A percentile compares a stretch with the other conserved stretches of the same genome.
phyloP scores from a whole-genome alignment of 2,797 vertebrate genomes.

The Botia almorhae region DNA sequence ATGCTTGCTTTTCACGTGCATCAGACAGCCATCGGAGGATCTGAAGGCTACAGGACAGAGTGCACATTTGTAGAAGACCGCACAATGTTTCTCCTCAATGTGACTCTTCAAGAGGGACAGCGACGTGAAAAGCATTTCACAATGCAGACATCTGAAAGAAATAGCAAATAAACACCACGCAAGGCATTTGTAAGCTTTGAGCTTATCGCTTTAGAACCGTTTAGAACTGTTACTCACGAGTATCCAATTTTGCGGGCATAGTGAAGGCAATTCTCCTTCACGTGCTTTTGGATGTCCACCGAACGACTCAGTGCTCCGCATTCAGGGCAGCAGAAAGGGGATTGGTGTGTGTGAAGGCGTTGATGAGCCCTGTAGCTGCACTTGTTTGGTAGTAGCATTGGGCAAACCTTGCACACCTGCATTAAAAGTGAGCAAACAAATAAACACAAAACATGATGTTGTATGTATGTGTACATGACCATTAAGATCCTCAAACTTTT shows the following conservation, averaged over 20 bases:
- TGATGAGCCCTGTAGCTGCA: slow-evolving; percentile 94
- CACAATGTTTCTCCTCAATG: slow-evolving; percentile 92
- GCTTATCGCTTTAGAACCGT: not conserved
- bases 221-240: slow-evolving; percentile 81
- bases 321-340: slow-evolving; percentile 95
- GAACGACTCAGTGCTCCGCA: slow-evolving; percentile 90
- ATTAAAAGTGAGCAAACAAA: slow-evolving; percentile 34
- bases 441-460: not conserved
- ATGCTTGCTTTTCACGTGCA: slow-evolving; percentile 88
- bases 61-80: slow-evolving; percentile 93
- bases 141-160: slow-evolving; percentile 90
- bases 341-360: slow-evolving; percentile 91
- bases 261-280: slow-evolving; percentile 96
- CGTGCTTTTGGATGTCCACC: slow-evolving; percentile 92
- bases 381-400: slow-evolving; percentile 95
- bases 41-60: slow-evolving; percentile 95
- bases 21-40: slow-evolving; percentile 82
- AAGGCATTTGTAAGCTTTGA: not conserved
- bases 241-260: slow-evolving; percentile 93
- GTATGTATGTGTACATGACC: too few species aligned
- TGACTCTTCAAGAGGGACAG: slow-evolving; percentile 88
- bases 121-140: slow-evolving; percentile 89
- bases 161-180: not conserved
- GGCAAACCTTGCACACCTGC: slow-evolving; percentile 91
- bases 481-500: too few species aligned